phyloP scores from a whole-genome alignment of 1,140 invertebrate species.

The Drosophila biarmipes region DNA sequence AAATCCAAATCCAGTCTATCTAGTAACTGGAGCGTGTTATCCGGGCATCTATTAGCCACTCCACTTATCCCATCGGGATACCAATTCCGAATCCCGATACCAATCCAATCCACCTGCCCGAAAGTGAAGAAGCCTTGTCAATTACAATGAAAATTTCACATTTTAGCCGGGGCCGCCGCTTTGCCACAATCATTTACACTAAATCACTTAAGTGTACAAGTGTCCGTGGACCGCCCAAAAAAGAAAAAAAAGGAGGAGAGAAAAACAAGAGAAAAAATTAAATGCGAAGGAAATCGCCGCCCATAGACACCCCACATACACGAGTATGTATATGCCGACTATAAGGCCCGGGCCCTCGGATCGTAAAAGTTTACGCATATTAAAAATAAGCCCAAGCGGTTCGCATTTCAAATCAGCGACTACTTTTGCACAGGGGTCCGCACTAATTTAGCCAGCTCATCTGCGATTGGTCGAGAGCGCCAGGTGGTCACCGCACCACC shows the following conservation, averaged over 20 bases:
- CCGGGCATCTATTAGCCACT: constrained; percentile 16
- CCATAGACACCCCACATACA: constrained; percentile 48
- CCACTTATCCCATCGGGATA: constrained; percentile 15
- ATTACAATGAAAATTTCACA: constrained; percentile 44
- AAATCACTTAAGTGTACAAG: constrained; percentile 81
- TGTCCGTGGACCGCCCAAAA: constrained; percentile 59
- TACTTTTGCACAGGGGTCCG: constrained; percentile 38
- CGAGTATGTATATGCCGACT: too few species aligned
- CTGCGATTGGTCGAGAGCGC: constrained; percentile 68
- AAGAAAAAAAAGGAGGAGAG: constrained; percentile 7
- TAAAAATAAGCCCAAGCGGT: constrained; percentile 68
- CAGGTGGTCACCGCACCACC: constrained; percentile 64
- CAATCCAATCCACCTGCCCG: constrained; percentile 32
- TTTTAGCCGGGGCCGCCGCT: constrained; percentile 24
- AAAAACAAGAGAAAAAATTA: constrained; percentile 14
- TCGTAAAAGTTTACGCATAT: constrained; percentile 81
- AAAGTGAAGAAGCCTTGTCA: constrained; percentile 25
- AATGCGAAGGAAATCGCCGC: constrained; percentile 37
- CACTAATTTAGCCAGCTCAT: constrained; percentile 72
- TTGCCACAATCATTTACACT: constrained; percentile 81
- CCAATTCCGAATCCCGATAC: background rate
- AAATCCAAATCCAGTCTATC: background rate
- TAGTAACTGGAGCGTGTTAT: background rate
- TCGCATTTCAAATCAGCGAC: constrained; percentile 50
- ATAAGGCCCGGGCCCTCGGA: constrained; percentile 21